These are phyloP conservation scores for Capreolus pygargus DNA, from an alignment of 2,113 vertebrate species.

Conservation along the genomic window DNA sequence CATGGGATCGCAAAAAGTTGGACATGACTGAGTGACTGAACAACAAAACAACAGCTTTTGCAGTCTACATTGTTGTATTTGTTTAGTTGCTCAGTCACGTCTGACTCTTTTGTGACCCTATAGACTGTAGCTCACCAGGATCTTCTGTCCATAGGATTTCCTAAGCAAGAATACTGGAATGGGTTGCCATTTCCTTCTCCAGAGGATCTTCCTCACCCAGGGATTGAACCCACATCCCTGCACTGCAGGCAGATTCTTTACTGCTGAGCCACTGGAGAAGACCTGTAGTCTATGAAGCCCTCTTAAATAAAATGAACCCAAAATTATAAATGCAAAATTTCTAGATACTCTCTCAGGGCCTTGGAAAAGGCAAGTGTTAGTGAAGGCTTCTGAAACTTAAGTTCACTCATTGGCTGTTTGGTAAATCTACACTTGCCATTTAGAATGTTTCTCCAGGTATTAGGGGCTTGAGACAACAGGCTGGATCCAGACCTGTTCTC, in stretches of 20 bases:
- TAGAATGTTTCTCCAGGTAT: not conserved
- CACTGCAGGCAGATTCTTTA: not conserved
- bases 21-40: not conserved
- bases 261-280: not conserved
- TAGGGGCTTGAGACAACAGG: not conserved
- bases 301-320: not conserved
- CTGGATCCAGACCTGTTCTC: not conserved
- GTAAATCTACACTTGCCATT: not conserved
- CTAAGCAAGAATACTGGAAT: not conserved
- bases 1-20: not conserved
- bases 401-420: not conserved
- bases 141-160: not conserved
- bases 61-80: not conserved
- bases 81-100: not conserved
- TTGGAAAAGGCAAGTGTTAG: not conserved
- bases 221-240: not conserved
- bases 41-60: not conserved
- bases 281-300: not conserved
- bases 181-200: not conserved
- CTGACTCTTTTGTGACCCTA: not conserved
- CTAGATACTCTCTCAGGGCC: not conserved
- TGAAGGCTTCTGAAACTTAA: not conserved
- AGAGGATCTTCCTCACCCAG: not conserved
- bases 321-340: not conserved
- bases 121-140: not conserved